Evolutionary conservation across 2,797 vertebrate genomes (phyloP).

Genomic region (Brachymystax lenok): DNA sequence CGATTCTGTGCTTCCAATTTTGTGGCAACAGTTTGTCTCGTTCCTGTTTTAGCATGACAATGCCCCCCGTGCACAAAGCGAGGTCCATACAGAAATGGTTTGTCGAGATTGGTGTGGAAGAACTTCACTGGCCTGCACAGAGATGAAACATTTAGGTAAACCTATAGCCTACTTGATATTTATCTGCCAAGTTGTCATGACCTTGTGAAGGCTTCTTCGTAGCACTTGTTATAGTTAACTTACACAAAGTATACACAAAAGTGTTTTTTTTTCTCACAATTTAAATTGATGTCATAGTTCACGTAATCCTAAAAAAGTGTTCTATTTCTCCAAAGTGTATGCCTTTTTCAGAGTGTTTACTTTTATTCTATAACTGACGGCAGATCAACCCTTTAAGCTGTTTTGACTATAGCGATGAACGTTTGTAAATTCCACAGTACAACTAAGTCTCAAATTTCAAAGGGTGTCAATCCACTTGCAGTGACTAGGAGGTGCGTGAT

Average conservation of each 20-base stretch:
- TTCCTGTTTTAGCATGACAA: no score
- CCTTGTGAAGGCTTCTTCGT: not conserved
- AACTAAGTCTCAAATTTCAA: conserved; percentile 76
- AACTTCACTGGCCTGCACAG: no score
- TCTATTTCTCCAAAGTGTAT: conserved; percentile 29
- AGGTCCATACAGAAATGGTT: no score
- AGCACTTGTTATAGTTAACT: not conserved
- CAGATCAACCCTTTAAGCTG: conserved; percentile 62
- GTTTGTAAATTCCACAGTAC: conserved; percentile 79
- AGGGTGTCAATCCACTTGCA: conserved; percentile 82
- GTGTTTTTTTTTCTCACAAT: not conserved
- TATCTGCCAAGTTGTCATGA: not conserved
- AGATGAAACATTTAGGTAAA: not conserved
- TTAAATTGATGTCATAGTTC: not conserved
- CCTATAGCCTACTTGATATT: not conserved
- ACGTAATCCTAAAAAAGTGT: not conserved
- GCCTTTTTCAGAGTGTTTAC: conserved; percentile 57
- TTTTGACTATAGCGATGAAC: conserved; percentile 78
- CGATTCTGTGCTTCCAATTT: no score
- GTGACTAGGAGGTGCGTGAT: conserved; percentile 64
- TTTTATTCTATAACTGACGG: conserved; percentile 63
- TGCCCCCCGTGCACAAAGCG: no score
- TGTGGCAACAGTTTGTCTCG: no score
- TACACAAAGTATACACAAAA: not conserved
- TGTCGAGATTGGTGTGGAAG: no score